A percentile compares a stretch with the other conserved stretches of the same genome.
phyloP scores from a whole-genome alignment of 2,113 vertebrate genomes.

The Pachypanchax playfairii region DNA sequence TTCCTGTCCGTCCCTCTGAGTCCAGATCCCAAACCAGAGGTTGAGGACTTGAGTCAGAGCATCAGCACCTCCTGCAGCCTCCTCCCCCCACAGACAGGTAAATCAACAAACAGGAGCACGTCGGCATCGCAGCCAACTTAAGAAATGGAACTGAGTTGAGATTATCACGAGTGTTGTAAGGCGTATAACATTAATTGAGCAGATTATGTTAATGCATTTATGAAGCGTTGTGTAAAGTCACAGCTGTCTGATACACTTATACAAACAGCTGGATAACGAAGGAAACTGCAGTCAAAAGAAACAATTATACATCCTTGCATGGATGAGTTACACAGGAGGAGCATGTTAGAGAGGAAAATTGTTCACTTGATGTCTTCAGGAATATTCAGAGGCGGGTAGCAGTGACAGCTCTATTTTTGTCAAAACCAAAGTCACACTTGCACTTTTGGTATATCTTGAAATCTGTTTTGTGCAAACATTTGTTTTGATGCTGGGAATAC shows the following conservation, averaged over 20 bases:
- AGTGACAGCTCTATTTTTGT: conserved; percentile 23
- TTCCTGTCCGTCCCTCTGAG: conserved; percentile 86
- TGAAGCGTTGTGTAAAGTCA: conserved; percentile 4
- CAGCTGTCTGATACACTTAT: conserved; percentile 1
- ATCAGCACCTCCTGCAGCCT: conserved; percentile 75
- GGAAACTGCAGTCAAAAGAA: conserved; percentile 1
- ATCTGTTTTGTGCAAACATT: conserved; percentile 4
- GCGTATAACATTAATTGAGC: conserved; percentile 27
- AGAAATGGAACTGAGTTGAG: too few species aligned
- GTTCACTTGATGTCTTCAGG: conserved; percentile 12
- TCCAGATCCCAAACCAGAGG: conserved; percentile 73
- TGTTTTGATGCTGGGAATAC: conserved; percentile 12
- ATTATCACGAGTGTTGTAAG: too few species aligned
- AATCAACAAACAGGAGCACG: conserved; percentile 20
- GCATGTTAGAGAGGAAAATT: background rate
- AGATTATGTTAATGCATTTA: conserved; percentile 30
- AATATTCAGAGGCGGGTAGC: conserved; percentile 23
- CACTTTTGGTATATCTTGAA: conserved; percentile 38
- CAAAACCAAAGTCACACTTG: conserved; percentile 1
- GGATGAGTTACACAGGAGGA: conserved; percentile 10
- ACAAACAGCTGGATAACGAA: conserved; percentile 2
- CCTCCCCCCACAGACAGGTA: conserved; percentile 67
- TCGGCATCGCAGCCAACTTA: too few species aligned
- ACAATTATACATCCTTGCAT: background rate
- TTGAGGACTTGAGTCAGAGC: conserved; percentile 63